Evolutionary conservation across 2,797 vertebrate species (phyloP).

Genomic region (Pangasius krempfi): DNA sequence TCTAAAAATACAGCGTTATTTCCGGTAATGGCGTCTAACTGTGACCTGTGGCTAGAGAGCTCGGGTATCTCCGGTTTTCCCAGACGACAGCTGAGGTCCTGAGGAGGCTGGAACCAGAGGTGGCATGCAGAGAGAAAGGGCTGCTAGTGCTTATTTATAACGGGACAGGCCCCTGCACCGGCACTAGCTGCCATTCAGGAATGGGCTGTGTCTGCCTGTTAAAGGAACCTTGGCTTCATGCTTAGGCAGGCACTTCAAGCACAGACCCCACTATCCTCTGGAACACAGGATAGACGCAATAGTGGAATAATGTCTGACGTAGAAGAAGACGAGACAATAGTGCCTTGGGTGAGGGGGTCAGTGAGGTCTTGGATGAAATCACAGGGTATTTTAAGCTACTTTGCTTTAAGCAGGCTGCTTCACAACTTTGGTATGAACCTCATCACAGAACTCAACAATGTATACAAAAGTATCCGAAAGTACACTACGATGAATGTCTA

Average conservation of each 20-base stretch:
- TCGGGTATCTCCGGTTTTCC: slow-evolving; percentile 66
- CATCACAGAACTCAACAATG: neutral
- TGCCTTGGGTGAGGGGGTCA: neutral
- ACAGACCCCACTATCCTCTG: slow-evolving; percentile 24
- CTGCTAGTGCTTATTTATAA: slow-evolving; percentile 74
- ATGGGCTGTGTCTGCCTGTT: slow-evolving; percentile 46
- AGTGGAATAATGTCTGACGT: slow-evolving; percentile 40
- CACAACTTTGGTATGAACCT: neutral
- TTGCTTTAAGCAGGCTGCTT: neutral
- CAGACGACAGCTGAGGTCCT: slow-evolving; percentile 78
- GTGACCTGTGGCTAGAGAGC: slow-evolving; percentile 46
- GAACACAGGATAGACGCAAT: slow-evolving; percentile 1
- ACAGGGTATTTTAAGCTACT: slow-evolving; percentile 2
- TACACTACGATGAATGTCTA: slow-evolving; percentile 7
- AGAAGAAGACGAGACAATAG: slow-evolving; percentile 23
- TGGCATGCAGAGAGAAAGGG: slow-evolving; percentile 27
- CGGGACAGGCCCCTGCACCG: slow-evolving; percentile 60
- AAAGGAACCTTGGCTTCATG: slow-evolving; percentile 39
- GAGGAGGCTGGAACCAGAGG: slow-evolving; percentile 59
- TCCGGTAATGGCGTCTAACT: slow-evolving; percentile 70
- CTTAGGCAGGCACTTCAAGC: slow-evolving; percentile 39
- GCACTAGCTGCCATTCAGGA: slow-evolving; percentile 65
- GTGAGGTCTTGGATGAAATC: slow-evolving; percentile 15
- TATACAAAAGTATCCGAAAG: slow-evolving; percentile 31
- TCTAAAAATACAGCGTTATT: slow-evolving; percentile 63